phyloP scores from a whole-genome alignment of 2,888 invertebrate species.

The Cotesia congregata region DNA sequence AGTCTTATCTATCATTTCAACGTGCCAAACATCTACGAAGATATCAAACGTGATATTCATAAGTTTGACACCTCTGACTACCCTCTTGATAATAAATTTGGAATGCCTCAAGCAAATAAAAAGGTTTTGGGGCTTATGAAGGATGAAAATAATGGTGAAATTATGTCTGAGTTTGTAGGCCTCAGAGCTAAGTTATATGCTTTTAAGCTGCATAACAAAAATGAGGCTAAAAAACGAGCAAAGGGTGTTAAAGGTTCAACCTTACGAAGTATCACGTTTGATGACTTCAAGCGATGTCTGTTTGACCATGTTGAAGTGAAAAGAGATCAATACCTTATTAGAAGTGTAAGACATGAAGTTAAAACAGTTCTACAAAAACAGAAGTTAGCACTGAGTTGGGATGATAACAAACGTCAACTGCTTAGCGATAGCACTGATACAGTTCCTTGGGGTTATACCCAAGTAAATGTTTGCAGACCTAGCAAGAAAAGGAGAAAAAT shows the following conservation, averaged over 20 bases:
- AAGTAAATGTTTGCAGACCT: too few species aligned
- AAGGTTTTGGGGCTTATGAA: conserved; percentile 37
- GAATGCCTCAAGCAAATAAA: conserved; percentile 41
- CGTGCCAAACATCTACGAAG: conserved; percentile 24
- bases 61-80: conserved; percentile 58
- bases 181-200: conserved; percentile 28
- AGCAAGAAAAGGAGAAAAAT: not conserved
- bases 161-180: conserved; percentile 33
- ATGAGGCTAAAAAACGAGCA: conserved; percentile 46
- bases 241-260: conserved; percentile 31
- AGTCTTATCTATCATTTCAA: conserved; percentile 35
- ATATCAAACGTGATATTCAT: conserved; percentile 44
- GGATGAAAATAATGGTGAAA: conserved; percentile 34
- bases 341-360: conserved; percentile 7
- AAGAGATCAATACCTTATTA: conserved; percentile 7
- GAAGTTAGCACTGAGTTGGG: conserved; percentile 17
- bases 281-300: conserved; percentile 11
- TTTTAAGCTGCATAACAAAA: not conserved
- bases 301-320: not conserved
- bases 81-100: conserved; percentile 35
- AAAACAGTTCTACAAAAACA: conserved; percentile 34
- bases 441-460: not conserved
- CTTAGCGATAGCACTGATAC: conserved; percentile 63
- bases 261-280: conserved; percentile 22
- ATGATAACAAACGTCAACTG: conserved; percentile 32